Evolutionary conservation across 2,888 invertebrate genomes (phyloP).

Genomic region (Heliconius ismenius): DNA sequence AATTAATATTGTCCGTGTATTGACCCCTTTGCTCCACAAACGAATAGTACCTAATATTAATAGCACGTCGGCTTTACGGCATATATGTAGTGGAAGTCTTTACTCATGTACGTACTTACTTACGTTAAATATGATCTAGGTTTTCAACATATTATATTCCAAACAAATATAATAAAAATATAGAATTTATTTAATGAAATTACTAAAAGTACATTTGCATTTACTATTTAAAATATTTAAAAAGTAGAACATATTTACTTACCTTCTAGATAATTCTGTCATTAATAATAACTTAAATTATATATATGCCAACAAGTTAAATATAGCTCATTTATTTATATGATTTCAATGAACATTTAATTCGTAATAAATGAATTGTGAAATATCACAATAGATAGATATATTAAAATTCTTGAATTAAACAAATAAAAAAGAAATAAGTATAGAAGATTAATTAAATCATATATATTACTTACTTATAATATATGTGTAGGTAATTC

Average conservation of each 20-base stretch:
- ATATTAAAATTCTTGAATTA: too few species aligned
- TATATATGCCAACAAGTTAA: background rate
- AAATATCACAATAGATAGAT: background rate
- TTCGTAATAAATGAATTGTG: background rate
- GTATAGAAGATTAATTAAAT: background rate
- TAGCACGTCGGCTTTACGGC: background rate
- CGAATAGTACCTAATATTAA: background rate
- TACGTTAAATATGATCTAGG: background rate
- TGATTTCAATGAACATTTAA: background rate
- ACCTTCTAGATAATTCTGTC: background rate
- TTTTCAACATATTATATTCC: background rate
- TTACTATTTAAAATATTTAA: background rate
- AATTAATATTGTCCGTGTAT: background rate
- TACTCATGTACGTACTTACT: background rate
- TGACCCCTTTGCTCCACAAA: background rate
- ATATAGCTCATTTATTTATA: background rate
- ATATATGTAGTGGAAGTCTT: background rate
- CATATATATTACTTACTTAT: background rate
- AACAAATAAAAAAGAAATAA: too few species aligned
- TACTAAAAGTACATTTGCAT: background rate
- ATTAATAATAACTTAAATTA: background rate
- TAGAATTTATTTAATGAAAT: background rate
- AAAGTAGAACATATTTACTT: background rate
- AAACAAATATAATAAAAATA: background rate
- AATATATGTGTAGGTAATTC: background rate